phyloP scores from a whole-genome alignment of 1,140 invertebrate species.

The Drosophila ogumai region DNA sequence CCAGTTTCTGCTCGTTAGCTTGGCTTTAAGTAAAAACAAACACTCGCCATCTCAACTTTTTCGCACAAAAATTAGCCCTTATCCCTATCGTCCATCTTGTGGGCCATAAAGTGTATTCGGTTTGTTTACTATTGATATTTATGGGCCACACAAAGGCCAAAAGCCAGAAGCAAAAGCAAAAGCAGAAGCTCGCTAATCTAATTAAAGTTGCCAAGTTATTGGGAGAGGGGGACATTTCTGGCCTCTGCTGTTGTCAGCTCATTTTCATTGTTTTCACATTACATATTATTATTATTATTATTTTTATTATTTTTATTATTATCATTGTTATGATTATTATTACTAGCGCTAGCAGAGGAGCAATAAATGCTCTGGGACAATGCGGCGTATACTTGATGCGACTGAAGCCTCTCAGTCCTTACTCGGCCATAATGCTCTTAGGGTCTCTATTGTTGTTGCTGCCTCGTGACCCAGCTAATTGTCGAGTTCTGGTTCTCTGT shows the following conservation, averaged over 20 bases:
- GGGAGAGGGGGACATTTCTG: neutral
- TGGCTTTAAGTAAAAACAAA: neutral
- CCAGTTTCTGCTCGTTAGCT: neutral
- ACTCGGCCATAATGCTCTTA: constrained; percentile 52
- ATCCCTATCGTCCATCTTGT: neutral
- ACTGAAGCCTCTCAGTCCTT: constrained; percentile 1
- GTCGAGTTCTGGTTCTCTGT: constrained; percentile 11
- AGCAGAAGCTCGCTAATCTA: constrained; percentile 47
- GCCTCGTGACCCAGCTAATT: constrained; percentile 45
- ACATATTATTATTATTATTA: constrained; percentile 33
- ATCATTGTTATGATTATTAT: neutral
- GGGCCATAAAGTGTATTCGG: constrained; percentile 2
- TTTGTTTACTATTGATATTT: constrained; percentile 39
- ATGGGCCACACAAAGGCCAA: constrained; percentile 8
- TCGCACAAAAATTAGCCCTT: neutral
- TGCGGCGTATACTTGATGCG: constrained; percentile 41
- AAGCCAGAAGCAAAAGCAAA: neutral
- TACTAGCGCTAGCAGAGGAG: neutral
- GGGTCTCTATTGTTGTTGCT: constrained; percentile 37
- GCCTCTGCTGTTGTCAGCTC: constrained; percentile 12
- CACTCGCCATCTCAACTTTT: neutral
- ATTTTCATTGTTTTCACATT: constrained; percentile 52
- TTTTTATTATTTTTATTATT: neutral
- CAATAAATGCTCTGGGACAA: constrained; percentile 2
- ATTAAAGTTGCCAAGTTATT: constrained; percentile 60